Conservation (phyloP, 2,888 invertebrate genomes). For the Automeris io region DNA sequence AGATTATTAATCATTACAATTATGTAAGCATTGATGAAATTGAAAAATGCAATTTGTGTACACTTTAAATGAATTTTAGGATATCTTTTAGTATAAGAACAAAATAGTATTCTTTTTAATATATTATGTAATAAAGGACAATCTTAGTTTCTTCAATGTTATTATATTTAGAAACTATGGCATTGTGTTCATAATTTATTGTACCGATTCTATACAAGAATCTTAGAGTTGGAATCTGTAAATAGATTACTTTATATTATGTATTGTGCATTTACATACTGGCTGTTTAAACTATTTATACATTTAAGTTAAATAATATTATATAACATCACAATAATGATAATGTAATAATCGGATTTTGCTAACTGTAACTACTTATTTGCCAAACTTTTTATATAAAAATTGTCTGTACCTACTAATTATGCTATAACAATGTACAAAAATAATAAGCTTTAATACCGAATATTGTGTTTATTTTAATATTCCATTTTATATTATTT, state of each 20-base stretch:
- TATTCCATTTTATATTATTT: background rate
- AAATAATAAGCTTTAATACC: constrained; percentile 73
- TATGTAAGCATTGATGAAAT: constrained; percentile 23
- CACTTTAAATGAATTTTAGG: constrained; percentile 34
- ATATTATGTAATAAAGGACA: constrained; percentile 29
- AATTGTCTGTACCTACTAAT: constrained; percentile 58
- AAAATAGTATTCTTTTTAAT: constrained; percentile 57
- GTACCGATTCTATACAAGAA: constrained; percentile 37
- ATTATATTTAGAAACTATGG: constrained; percentile 35
- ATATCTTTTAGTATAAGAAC: constrained; percentile 41
- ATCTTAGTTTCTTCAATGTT: constrained; percentile 28
- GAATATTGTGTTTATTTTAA: constrained; percentile 25
- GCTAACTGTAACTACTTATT: constrained; percentile 7
- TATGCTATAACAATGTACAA: constrained; percentile 69
- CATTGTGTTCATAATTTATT: constrained; percentile 58
- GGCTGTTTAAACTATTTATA: constrained; percentile 66
- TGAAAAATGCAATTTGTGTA: constrained; percentile 8
- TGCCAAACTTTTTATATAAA: constrained; percentile 22
- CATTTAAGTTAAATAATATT: constrained; percentile 35
- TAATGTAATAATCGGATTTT: constrained; percentile 8
- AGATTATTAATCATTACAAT: constrained; percentile 12
- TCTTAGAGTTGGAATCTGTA: constrained; percentile 43
- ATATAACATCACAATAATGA: constrained; percentile 39
- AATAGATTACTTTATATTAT: constrained; percentile 57
- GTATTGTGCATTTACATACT: constrained; percentile 70